Conservation (phyloP, 2,797 vertebrate genomes). For the Vultur gryphus region DNA sequence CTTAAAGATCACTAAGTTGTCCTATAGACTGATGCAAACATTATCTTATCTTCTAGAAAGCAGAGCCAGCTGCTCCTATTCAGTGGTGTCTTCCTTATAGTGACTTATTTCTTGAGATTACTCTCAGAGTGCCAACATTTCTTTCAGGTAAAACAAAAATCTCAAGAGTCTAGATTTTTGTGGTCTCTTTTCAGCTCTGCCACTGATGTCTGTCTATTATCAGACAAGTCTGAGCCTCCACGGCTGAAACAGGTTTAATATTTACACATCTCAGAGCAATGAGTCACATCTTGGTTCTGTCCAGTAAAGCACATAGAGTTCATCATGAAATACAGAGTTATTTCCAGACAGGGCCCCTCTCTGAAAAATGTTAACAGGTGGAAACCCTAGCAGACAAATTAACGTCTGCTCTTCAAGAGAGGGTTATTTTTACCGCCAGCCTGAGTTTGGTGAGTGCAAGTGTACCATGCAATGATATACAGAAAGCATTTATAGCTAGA, state of each 20-base stretch:
- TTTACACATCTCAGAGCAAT: conserved; percentile 6
- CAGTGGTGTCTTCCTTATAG: neutral
- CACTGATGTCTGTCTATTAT: neutral
- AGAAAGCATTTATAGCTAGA: conserved; percentile 21
- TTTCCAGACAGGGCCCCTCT: conserved; percentile 32
- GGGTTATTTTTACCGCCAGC: conserved; percentile 55
- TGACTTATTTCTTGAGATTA: neutral
- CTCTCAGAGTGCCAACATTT: neutral
- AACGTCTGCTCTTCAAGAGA: conserved; percentile 40
- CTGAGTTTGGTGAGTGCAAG: conserved; percentile 8
- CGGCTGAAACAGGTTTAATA: neutral
- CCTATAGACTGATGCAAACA: neutral
- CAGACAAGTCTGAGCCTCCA: neutral
- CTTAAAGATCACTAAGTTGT: neutral
- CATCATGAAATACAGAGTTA: conserved; percentile 24
- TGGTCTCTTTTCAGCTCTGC: neutral
- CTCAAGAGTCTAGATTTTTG: neutral
- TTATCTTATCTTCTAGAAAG: neutral
- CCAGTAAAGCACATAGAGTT: neutral
- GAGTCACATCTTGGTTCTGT: conserved; percentile 21
- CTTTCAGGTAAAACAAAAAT: neutral
- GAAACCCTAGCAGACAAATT: conserved; percentile 49
- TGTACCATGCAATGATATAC: neutral
- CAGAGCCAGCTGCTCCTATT: neutral
- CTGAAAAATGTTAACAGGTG: conserved; percentile 65